Conservation (phyloP, 2,113 vertebrate species). For the Pampusana beccarii region DNA sequence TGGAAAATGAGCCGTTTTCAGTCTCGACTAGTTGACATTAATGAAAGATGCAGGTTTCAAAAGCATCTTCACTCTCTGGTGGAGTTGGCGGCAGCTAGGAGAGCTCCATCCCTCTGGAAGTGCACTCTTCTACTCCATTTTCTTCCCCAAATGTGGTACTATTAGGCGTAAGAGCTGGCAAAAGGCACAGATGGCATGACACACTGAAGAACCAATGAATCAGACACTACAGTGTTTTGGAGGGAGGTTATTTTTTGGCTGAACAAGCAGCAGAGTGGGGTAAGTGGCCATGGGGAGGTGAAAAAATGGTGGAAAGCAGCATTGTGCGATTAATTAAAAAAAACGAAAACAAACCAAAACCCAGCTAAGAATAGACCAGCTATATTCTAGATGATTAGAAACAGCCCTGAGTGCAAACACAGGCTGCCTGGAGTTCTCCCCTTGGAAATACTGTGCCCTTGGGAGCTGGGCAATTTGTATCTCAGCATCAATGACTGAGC, state of each 20-base stretch:
- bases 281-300: background rate
- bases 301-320: conserved; percentile 3
- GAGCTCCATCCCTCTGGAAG: background rate
- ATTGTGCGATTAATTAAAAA: conserved; percentile 3
- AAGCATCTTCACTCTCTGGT: background rate
- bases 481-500: background rate
- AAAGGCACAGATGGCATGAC: background rate
- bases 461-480: background rate
- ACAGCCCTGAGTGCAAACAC: conserved; percentile 5
- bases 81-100: background rate
- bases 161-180: background rate
- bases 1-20: background rate
- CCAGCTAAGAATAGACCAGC: conserved; percentile 5
- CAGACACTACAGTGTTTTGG: background rate
- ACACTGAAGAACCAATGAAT: background rate
- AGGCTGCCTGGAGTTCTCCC: background rate
- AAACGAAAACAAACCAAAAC: too few relatives aligned
- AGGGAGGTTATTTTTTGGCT: conserved; percentile 12
- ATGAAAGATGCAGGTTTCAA: background rate
- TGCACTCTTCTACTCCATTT: background rate
- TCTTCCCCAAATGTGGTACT: background rate
- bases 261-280: conserved; percentile 18
- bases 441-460: background rate
- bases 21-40: background rate
- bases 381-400: conserved; percentile 23